Conservation (phyloP, 2,113 vertebrate species). For the Macquaria australasica region DNA sequence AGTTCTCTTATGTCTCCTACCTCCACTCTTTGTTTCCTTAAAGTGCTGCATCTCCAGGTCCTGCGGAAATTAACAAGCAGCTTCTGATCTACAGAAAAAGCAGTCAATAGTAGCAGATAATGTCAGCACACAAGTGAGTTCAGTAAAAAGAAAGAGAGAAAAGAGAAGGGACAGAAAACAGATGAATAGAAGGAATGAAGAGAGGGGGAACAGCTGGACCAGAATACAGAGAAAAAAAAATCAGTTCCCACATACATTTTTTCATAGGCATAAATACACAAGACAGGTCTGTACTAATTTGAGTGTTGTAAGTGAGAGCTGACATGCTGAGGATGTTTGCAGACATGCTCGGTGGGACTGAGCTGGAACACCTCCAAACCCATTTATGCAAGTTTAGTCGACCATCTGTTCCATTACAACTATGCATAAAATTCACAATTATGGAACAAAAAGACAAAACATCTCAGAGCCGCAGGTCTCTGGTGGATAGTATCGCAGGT, state of each 20-base stretch:
- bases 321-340: conserved; percentile 69
- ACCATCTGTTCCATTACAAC: conserved; percentile 77
- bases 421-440: conserved; percentile 69
- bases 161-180: neutral
- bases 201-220: neutral
- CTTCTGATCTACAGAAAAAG: neutral
- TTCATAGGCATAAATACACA: conserved; percentile 9
- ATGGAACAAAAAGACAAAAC: conserved; percentile 63
- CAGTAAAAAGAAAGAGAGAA: neutral
- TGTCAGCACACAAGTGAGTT: neutral
- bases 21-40: conserved; percentile 7
- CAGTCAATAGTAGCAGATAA: neutral
- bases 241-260: conserved; percentile 14
- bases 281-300: conserved; percentile 52
- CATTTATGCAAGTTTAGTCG: conserved; percentile 70
- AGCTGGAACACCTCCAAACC: conserved; percentile 73
- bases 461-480: conserved; percentile 53
- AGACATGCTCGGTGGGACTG: conserved; percentile 68
- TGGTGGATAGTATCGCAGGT: conserved; percentile 49
- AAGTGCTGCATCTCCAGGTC: neutral
- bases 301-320: conserved; percentile 57
- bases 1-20: conserved; percentile 52
- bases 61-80: conserved; percentile 14
- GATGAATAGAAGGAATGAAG: neutral
- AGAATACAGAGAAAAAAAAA: conserved; percentile 9